Conservation (phyloP, 1,140 invertebrate genomes). For the Drosophila ogumai region DNA sequence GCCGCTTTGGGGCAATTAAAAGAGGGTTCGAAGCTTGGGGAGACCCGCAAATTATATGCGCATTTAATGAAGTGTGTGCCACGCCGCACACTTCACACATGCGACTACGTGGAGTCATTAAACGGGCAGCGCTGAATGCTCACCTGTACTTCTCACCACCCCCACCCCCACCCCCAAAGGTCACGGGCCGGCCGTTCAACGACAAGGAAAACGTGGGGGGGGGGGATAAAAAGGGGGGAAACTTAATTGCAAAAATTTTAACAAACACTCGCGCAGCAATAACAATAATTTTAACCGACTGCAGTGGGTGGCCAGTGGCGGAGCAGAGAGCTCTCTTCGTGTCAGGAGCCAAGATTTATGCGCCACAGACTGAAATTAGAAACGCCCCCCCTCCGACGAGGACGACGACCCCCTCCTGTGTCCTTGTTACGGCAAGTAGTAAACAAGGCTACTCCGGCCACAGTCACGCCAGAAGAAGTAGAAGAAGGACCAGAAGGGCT, state of each 20-base stretch:
- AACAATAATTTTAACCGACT: constrained; percentile 73
- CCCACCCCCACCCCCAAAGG: constrained; percentile 27
- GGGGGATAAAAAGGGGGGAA: constrained; percentile 46
- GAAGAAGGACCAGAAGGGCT: constrained; percentile 1
- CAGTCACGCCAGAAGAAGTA: not conserved
- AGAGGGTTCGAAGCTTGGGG: constrained; percentile 58
- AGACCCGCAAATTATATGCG: constrained; percentile 68
- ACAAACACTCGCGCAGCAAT: constrained; percentile 69
- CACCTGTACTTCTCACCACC: not conserved
- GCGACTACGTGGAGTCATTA: constrained; percentile 72
- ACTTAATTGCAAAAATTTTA: constrained; percentile 76
- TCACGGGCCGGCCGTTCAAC: constrained; percentile 50
- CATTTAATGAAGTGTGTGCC: constrained; percentile 75
- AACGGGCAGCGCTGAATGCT: constrained; percentile 8
- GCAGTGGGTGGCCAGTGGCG: constrained; percentile 13
- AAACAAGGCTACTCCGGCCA: constrained; percentile 29
- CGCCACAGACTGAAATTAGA: constrained; percentile 71
- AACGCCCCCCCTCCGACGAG: constrained; percentile 47
- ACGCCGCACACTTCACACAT: constrained; percentile 59
- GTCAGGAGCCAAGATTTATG: constrained; percentile 61
- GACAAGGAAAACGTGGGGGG: constrained; percentile 57
- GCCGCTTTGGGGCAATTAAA: constrained; percentile 56
- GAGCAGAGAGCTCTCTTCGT: not conserved
- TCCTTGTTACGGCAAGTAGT: constrained; percentile 52
- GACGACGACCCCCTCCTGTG: not conserved